Evolutionary conservation across 2,888 invertebrate species (phyloP).

Genomic region (Trisateles emortualis): DNA sequence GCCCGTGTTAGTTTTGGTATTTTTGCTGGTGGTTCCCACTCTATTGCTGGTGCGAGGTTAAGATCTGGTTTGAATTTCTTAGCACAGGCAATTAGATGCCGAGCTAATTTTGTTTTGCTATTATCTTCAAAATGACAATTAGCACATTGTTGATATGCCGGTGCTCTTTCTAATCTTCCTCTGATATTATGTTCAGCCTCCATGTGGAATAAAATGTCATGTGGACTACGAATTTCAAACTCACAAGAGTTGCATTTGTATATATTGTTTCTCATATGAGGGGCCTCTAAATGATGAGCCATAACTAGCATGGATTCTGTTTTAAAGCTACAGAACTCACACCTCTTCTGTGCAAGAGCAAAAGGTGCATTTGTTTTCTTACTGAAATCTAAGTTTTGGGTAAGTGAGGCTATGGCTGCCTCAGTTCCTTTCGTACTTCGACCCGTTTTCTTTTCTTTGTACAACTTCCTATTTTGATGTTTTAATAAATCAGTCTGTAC

Average conservation of each 20-base stretch:
- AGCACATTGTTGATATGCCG: constrained; percentile 97
- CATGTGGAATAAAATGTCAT: constrained; percentile 97
- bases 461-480: constrained; percentile 95
- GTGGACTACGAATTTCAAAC: constrained; percentile 94
- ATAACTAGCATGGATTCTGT: constrained; percentile 95
- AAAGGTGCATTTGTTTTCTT: constrained; percentile 95
- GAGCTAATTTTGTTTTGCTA: constrained; percentile 95
- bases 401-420: constrained; percentile 93
- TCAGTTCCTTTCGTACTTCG: constrained; percentile 91
- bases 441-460: constrained; percentile 89
- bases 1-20: constrained; percentile 90
- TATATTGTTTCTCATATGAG: constrained; percentile 95
- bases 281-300: constrained; percentile 96
- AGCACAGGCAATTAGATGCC: constrained; percentile 95
- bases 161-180: constrained; percentile 95
- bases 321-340: constrained; percentile 96
- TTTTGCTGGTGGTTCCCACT: constrained; percentile 98
- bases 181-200: constrained; percentile 96
- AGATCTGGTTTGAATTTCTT: constrained; percentile 96
- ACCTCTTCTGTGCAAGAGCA: constrained; percentile 92
- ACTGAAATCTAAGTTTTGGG: constrained; percentile 95
- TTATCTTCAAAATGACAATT: constrained; percentile 98
- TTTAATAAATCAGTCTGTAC: constrained; percentile 96
- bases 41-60: constrained; percentile 94
- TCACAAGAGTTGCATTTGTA: constrained; percentile 96